Conservation (phyloP, 2,113 vertebrate species). For the Gymnogyps californianus region DNA sequence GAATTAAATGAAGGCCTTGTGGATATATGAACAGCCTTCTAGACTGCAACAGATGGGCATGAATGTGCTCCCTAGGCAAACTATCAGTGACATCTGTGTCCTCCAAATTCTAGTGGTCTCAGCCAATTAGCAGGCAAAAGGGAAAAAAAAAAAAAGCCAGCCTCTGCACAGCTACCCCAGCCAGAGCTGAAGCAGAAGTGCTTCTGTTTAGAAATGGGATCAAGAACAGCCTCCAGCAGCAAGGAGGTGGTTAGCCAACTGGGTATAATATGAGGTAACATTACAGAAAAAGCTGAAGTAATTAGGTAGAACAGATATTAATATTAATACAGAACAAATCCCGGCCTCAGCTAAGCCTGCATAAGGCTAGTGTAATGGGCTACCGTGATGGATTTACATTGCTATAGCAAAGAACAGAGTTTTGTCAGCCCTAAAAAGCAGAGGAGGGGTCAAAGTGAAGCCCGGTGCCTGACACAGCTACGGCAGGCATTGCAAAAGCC, state of each 20-base stretch:
- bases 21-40: conserved; percentile 81
- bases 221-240: conserved; percentile 65
- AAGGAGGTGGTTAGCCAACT: conserved; percentile 25
- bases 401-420: background rate
- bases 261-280: background rate
- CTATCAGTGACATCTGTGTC: conserved; percentile 87
- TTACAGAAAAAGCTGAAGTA: background rate
- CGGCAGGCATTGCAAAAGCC: background rate
- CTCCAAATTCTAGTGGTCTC: conserved; percentile 86
- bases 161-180: conserved; percentile 51
- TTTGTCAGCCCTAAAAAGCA: background rate
- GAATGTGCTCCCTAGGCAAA: conserved; percentile 85
- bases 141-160: background rate
- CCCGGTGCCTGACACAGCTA: background rate
- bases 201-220: conserved; percentile 77
- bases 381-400: background rate
- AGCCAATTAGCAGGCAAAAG: conserved; percentile 80
- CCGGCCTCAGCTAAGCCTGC: background rate
- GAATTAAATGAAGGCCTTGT: conserved; percentile 89
- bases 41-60: conserved; percentile 88
- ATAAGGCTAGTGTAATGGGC: background rate
- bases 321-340: conserved; percentile 2
- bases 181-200: conserved; percentile 65
- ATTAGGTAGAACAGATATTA: conserved; percentile 12
- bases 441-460: background rate